A percentile compares a stretch with the other conserved stretches of the same genome.
These are phyloP conservation scores for Brachypterus glaber DNA, from an alignment of 2,888 invertebrate genomes.

Conservation along the genomic window DNA sequence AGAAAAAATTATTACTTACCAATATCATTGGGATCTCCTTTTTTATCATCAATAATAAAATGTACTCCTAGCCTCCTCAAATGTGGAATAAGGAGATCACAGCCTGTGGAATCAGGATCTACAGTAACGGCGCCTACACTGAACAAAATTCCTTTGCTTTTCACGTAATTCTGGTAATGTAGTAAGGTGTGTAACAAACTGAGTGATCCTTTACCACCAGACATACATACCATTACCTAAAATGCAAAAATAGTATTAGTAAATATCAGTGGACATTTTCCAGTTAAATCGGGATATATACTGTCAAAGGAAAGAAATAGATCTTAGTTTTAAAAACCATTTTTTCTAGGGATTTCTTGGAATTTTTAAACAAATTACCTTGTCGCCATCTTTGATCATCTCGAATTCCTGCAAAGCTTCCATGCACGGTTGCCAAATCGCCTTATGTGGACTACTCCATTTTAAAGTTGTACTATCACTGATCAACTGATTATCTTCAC, in stretches of 20 bases:
- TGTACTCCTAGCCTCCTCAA: slow-evolving; percentile 62
- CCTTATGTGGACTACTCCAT: slow-evolving; percentile 71
- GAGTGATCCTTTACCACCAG: slow-evolving; percentile 77
- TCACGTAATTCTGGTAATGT: slow-evolving; percentile 72
- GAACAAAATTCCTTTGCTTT: slow-evolving; percentile 67
- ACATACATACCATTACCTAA: slow-evolving; percentile 75
- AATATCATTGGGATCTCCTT: slow-evolving; percentile 25
- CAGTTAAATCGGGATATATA: too few species aligned
- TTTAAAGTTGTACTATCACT: slow-evolving; percentile 43
- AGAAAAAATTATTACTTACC: too few species aligned
- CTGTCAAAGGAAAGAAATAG: too few species aligned
- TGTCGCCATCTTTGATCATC: slow-evolving; percentile 77
- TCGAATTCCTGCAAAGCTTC: slow-evolving; percentile 75
- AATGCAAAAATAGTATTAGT: too few species aligned
- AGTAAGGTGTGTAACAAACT: slow-evolving; percentile 73
- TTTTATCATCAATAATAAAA: slow-evolving; percentile 59
- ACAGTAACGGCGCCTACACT: slow-evolving; percentile 65
- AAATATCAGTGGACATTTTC: too few species aligned
- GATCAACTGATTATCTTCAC: slow-evolving; percentile 24
- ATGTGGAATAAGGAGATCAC: slow-evolving; percentile 60
- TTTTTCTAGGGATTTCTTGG: slow-evolving; percentile 1
- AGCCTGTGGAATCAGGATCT: slow-evolving; percentile 52
- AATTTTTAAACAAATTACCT: slow-evolving; percentile 26
- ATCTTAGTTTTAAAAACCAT: slow-evolving; percentile 12
- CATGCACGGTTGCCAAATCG: slow-evolving; percentile 71